Base-by-base conservation (phyloP, 1,140 invertebrate species). In the Aphaenogaster ashmeadi region DNA sequence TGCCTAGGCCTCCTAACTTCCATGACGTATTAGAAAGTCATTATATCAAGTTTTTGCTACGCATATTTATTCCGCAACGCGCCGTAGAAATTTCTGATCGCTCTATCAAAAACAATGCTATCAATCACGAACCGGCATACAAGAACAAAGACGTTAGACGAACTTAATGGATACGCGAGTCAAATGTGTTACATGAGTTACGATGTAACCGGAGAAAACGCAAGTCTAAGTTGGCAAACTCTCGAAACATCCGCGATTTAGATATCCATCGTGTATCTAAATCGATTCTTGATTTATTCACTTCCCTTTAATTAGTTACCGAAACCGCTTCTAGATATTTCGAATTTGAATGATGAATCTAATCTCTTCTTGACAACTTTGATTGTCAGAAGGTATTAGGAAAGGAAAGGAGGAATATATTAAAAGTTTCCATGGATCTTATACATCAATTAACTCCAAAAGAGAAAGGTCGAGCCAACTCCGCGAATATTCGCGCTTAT, bases 21-120 rank as follows among this genome's bases (percentile, higher is more conserved):
- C 15, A 11, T 33, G 41, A 6, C 13, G 13, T n/a, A 75, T 62
- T 60, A 62, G 80, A 84, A 84, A 84, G 69, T 50, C 80, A 84
- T 84, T 36, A 38, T 52, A 52, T 54, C 69, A 50, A 62, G 18
- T 75, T 60, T 83, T 54, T 13, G 3, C 47, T 33, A 36, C 2
- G 5, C 9, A 11, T 11, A 33, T 71, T 56, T 56, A 66, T 56
- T 79, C 62, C 11, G 11, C 21, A 11, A 38, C 69, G 69, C 41
- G 13, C 27, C 41, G 5, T n/a, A 36, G 33, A 44, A 64, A 15
- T 69, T 80, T 80, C 38, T 15, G 60, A 52, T 62, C 36, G n/a
- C n/a, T 67, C 13, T 71, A 54, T 71, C 38, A 50, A 71, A 81
- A 56, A 81, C 79, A 44, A n/a, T 56, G 21, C 36, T 81, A 81